Percentiles rank a stretch among this genome's conserved stretches.
These are phyloP conservation scores for Percopsis transmontana DNA, from an alignment of 2,113 vertebrate species.

Conservation along the genomic window DNA sequence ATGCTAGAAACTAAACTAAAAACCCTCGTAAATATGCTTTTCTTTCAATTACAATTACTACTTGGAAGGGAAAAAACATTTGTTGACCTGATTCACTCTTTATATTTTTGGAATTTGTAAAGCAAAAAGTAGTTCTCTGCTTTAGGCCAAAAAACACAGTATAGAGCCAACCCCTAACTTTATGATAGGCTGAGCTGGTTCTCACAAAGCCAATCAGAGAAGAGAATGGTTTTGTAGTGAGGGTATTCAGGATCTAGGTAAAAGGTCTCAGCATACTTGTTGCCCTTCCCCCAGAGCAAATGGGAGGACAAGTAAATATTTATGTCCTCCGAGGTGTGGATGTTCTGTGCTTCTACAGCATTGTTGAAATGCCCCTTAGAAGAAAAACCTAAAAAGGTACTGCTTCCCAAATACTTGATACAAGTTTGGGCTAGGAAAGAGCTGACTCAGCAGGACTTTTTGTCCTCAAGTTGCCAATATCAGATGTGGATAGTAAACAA, in stretches of 20 bases:
- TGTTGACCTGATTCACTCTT: too few species aligned
- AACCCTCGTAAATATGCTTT: too few species aligned
- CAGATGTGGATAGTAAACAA: too few species aligned
- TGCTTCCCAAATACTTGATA: background rate
- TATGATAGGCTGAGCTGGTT: slow-evolving; percentile 57
- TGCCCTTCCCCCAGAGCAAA: slow-evolving; percentile 43
- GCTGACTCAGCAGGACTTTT: background rate
- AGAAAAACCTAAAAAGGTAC: background rate
- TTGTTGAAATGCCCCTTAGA: background rate
- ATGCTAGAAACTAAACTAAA: too few species aligned
- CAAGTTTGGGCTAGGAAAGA: background rate
- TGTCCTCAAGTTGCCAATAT: too few species aligned
- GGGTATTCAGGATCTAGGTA: slow-evolving; percentile 60
- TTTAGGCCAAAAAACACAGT: background rate
- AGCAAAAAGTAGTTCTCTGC: background rate
- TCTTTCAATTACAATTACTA: too few species aligned
- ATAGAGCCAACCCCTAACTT: slow-evolving; percentile 28
- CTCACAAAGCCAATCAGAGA: slow-evolving; percentile 54
- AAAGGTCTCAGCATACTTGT: slow-evolving; percentile 69
- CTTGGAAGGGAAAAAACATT: too few species aligned
- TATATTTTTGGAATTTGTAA: background rate
- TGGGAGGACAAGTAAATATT: slow-evolving; percentile 42
- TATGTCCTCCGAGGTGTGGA: slow-evolving; percentile 16
- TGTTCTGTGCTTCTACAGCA: slow-evolving; percentile 6
- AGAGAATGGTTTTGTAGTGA: slow-evolving; percentile 26